Conservation (phyloP, 1,140 invertebrate species). For the Cydia pomonella region DNA sequence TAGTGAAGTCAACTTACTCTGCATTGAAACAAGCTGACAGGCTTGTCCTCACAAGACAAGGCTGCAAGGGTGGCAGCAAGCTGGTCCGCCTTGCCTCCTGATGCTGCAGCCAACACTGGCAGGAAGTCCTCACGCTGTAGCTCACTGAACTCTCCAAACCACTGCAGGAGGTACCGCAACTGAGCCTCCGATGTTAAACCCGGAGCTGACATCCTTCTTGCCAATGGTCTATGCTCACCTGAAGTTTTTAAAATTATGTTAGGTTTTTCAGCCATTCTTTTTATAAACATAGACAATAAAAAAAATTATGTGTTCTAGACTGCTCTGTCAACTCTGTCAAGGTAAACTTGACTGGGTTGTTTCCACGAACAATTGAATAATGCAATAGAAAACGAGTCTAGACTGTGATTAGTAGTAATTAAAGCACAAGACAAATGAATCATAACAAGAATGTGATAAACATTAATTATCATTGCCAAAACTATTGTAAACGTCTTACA, state of each 20-base stretch:
- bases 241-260: conserved; percentile 2
- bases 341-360: neutral
- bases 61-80: conserved; percentile 86
- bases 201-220: conserved; percentile 70
- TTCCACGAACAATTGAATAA: neutral
- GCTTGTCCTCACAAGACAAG: conserved; percentile 86
- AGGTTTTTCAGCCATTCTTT: conserved; percentile 4
- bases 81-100: conserved; percentile 85
- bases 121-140: conserved; percentile 92
- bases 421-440: conserved; percentile 3
- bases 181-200: conserved; percentile 85
- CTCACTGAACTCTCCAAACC: conserved; percentile 95
- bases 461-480: conserved; percentile 12
- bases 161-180: conserved; percentile 89
- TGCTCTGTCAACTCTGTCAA: conserved; percentile 6
- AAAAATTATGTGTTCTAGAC: neutral
- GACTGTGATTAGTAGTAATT: conserved; percentile 15
- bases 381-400: neutral
- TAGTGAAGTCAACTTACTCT: conserved; percentile 81
- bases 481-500: conserved; percentile 49
- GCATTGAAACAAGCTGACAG: conserved; percentile 93
- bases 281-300: neutral
- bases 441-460: neutral
- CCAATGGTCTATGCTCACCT: conserved; percentile 51
- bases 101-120: conserved; percentile 84